Evolutionary conservation across 2,113 vertebrate species (phyloP).

Genomic region (Phaethornis superciliosus): DNA sequence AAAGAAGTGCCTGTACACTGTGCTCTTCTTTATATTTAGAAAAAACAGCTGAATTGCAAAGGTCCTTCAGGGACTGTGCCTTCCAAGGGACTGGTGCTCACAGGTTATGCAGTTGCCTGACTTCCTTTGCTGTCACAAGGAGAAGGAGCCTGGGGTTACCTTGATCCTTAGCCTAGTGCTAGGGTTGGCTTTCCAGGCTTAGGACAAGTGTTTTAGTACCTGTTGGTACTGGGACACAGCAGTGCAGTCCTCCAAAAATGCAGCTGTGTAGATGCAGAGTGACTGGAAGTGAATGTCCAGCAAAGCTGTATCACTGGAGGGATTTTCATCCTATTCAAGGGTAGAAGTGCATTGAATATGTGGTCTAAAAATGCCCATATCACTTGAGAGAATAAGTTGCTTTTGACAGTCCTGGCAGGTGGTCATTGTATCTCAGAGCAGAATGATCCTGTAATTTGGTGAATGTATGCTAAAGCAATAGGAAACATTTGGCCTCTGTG

Average conservation of each 20-base stretch:
- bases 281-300: neutral
- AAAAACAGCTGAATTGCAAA: neutral
- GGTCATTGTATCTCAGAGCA: neutral
- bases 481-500: neutral
- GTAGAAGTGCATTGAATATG: neutral
- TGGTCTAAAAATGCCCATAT: neutral
- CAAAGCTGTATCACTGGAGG: neutral
- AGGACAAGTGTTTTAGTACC: neutral
- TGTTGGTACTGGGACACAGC: neutral
- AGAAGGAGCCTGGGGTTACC: neutral
- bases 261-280: neutral
- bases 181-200: neutral
- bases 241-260: neutral
- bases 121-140: neutral
- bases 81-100: neutral
- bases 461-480: neutral
- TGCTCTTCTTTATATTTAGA: neutral
- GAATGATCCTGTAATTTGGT: neutral
- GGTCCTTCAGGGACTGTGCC: neutral
- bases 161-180: neutral
- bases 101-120: neutral
- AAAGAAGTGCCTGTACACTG: accelerated
- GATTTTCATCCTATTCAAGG: neutral
- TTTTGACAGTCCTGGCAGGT: neutral
- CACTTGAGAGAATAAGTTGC: neutral